Conservation (phyloP, 2,113 vertebrate genomes). For the Anolis sagrei region DNA sequence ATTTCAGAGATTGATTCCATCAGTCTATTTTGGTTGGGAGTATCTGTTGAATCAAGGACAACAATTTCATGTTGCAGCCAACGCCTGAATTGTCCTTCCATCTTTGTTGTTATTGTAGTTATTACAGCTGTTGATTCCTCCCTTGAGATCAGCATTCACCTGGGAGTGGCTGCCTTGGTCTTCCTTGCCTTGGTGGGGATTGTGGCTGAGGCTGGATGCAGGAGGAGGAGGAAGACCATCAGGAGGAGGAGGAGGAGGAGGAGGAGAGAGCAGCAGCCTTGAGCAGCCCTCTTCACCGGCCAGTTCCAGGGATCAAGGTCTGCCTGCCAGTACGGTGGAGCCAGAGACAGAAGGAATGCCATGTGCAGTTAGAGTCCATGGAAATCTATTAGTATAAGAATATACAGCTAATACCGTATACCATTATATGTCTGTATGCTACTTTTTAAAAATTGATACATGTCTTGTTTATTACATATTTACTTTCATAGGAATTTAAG, state of each 20-base stretch:
- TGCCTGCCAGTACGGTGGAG: too few relatives aligned
- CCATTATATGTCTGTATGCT: too few relatives aligned
- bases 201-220: not conserved
- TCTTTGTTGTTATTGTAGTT: not conserved
- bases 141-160: not conserved
- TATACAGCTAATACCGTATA: too few relatives aligned
- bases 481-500: too few relatives aligned
- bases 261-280: not conserved
- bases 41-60: not conserved
- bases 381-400: too few relatives aligned
- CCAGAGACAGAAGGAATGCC: too few relatives aligned
- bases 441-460: too few relatives aligned
- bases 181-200: not conserved
- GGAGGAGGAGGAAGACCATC: not conserved
- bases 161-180: not conserved
- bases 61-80: not conserved
- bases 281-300: not conserved
- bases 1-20: too few relatives aligned
- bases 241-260: too few relatives aligned
- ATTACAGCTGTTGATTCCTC: not conserved
- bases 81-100: not conserved
- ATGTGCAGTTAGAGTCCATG: too few relatives aligned
- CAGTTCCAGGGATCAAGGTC: too few relatives aligned
- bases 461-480: too few relatives aligned
- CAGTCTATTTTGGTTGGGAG: not conserved